These are phyloP conservation scores for Hirtodrosophila histrioides DNA, from an alignment of 2,888 invertebrate genomes.

Conservation along the genomic window DNA sequence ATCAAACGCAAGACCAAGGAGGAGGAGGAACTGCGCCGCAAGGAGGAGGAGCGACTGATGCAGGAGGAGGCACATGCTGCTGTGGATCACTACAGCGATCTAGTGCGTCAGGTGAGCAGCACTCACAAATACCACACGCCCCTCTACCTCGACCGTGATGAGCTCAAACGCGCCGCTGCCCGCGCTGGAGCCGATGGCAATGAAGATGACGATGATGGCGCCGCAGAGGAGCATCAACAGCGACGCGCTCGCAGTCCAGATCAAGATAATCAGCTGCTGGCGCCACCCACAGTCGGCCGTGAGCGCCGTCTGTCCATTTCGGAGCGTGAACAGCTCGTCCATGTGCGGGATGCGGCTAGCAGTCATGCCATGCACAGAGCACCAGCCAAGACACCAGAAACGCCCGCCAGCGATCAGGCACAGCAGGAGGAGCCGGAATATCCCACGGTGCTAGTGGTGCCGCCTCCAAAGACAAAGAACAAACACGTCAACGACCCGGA, in stretches of 20 bases:
- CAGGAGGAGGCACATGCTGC: conserved; percentile 89
- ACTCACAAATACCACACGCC: conserved; percentile 84
- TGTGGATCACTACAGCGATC: conserved; percentile 92
- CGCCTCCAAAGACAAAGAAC: conserved; percentile 45
- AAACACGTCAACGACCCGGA: conserved; percentile 48
- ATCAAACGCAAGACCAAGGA: conserved; percentile 78
- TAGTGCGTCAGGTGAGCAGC: conserved; percentile 89
- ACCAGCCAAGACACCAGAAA: conserved; percentile 50
- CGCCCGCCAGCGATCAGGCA: conserved; percentile 52
- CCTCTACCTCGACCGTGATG: conserved; percentile 87
- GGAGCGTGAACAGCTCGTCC: conserved; percentile 81
- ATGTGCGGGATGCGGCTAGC: conserved; percentile 79
- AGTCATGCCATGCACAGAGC: conserved; percentile 66
- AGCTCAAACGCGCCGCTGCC: conserved; percentile 87
- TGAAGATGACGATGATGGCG: conserved; percentile 51
- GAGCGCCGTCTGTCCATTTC: conserved; percentile 82
- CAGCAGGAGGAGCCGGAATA: conserved; percentile 49
- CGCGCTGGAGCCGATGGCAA: conserved; percentile 83
- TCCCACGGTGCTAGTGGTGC: conserved; percentile 58
- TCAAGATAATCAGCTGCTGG: conserved; percentile 56
- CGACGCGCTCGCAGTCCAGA: conserved; percentile 80
- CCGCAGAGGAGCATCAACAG: conserved; percentile 49
- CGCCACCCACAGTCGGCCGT: conserved; percentile 60
- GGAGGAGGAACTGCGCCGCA: conserved; percentile 79
- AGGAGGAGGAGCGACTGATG: conserved; percentile 78